phyloP scores from a whole-genome alignment of 2,797 vertebrate species.

The Myotis daubentonii region DNA sequence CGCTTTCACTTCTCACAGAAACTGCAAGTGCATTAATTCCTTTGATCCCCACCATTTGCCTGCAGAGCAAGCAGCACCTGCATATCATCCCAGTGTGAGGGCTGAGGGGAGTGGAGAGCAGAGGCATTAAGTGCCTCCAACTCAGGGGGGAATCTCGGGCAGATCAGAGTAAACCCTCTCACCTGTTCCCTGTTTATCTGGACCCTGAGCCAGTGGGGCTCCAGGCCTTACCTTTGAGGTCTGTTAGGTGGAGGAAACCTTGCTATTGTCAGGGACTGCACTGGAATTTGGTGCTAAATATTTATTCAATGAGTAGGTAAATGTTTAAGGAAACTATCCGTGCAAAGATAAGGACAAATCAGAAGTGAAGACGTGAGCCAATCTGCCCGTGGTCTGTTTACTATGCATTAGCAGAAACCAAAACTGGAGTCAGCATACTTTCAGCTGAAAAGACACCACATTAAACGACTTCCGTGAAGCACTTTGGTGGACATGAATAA shows the following conservation, averaged over 20 bases:
- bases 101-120: too few species aligned
- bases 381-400: neutral
- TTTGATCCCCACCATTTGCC: neutral
- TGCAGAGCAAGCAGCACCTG: neutral
- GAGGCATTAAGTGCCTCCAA: neutral
- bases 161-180: neutral
- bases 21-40: neutral
- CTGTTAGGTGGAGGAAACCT: neutral
- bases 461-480: constrained; percentile 64
- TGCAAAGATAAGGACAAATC: neutral
- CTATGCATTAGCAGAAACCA: constrained; percentile 53
- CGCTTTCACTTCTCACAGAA: neutral
- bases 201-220: neutral
- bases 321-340: neutral
- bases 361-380: neutral
- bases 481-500: constrained; percentile 58
- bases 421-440: constrained; percentile 50
- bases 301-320: constrained; percentile 22
- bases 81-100: neutral
- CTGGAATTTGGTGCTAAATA: neutral
- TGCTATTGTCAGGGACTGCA: neutral
- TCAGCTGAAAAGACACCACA: constrained; percentile 41
- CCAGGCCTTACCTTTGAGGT: neutral
- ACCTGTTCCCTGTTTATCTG: neutral
- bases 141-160: neutral